Base-by-base conservation (phyloP, 2,888 invertebrate species). In the Lasioglossum morio region DNA sequence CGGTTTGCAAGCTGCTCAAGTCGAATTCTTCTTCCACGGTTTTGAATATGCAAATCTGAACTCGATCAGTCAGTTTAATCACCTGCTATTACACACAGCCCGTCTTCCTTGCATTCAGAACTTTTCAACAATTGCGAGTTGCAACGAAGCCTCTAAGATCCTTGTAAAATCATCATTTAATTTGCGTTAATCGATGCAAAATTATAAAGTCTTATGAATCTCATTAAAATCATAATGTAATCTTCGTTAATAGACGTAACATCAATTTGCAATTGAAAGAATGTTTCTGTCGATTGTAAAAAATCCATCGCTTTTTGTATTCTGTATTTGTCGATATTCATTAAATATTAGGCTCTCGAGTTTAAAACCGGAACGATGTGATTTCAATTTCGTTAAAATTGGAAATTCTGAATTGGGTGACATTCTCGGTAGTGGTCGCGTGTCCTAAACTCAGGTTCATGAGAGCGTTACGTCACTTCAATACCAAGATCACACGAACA, bases 391-490 rank as follows among this genome's bases (percentile, higher is more conserved):
- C 66, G 30, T 66, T 34, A 34, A 66, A 66, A 23, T 30, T 30
- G 30, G 66, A 66, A 8, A 34, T 37, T 66, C 34, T 34, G 23
- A 34, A 34, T 34, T 34, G 34, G 10, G 34, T 37, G 34, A 34
- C 34, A 34, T 19, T 19, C 23, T 37, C 10, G 10, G 10, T 19
- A 34, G 23, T 34, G 8, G 23, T 30, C 23, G 4, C 7, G 34
- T 23, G 8, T 34, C 34, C 34, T 4, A 23, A 66, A 34, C 70
- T 40, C 40, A 70, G 70, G 40, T 37, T 70, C 70, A n/a, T 40
- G 12, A 37, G 37, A 34, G 69, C 37, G 70, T 70, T 70, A 70
- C 70, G 70, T 70, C 70, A 70, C 4, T 40, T 37, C 70, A 70
- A 27, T 72, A 43, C 43, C 72, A 72, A 43, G 43, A 37, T n/a